Percentiles rank a stretch among this genome's conserved stretches.
Evolutionary conservation across 2,113 vertebrate genomes (phyloP).

Genomic region (Bubo scandiacus): DNA sequence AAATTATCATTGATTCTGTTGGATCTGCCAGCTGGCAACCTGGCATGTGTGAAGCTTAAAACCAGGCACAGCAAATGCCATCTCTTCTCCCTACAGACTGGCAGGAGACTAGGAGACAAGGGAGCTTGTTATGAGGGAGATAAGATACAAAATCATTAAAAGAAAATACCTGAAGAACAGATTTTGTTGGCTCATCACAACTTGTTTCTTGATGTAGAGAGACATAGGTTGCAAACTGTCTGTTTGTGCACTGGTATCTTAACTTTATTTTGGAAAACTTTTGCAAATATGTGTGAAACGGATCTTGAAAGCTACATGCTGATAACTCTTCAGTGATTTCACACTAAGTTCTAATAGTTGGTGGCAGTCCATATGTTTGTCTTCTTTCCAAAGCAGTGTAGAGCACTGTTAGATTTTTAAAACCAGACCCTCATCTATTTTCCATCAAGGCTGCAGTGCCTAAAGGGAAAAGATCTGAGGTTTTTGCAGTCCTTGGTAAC

Average conservation of each 20-base stretch:
- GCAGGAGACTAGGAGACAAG: not conserved
- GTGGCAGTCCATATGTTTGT: not conserved
- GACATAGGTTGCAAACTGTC: not conserved
- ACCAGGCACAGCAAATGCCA: not conserved
- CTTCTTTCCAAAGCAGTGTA: not conserved
- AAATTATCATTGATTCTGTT: not conserved
- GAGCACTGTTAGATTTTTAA: not conserved
- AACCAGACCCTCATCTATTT: not conserved
- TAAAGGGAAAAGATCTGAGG: not conserved
- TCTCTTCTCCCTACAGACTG: not conserved
- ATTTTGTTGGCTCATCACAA: not conserved
- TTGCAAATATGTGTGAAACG: not conserved
- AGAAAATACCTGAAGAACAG: not conserved
- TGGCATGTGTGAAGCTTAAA: not conserved
- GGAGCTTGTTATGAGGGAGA: not conserved
- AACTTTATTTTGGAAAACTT: not conserved
- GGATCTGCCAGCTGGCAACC: not conserved
- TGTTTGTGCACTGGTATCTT: not conserved
- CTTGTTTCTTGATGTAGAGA: not conserved
- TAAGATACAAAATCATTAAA: not conserved
- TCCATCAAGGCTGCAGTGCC: not conserved
- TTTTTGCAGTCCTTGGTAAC: not conserved
- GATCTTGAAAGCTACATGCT: not conserved
- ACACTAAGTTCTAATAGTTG: not conserved
- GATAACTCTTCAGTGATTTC: not conserved